A percentile compares a stretch with the other conserved stretches of the same genome.
phyloP scores from a whole-genome alignment of 2,113 vertebrate genomes.

The Megaceryle maxima region DNA sequence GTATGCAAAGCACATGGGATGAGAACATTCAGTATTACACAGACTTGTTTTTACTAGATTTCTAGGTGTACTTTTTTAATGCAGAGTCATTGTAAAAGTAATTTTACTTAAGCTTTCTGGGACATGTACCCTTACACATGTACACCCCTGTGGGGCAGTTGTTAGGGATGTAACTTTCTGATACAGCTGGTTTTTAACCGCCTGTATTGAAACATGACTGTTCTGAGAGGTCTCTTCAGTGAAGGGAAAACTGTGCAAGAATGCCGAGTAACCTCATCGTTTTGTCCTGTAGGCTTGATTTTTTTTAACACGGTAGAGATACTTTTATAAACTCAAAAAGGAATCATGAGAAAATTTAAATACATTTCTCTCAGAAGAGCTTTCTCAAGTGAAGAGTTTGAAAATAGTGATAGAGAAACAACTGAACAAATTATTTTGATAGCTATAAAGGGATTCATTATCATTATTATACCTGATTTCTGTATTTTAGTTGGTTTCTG shows the following conservation, averaged over 20 bases:
- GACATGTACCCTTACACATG: not conserved
- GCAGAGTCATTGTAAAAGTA: not conserved
- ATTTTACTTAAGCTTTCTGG: not conserved
- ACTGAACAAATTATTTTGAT: not conserved
- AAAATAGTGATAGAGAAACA: not conserved
- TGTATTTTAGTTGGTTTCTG: slow-evolving; percentile 85
- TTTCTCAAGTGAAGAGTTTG: not conserved
- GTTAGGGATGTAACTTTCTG: not conserved
- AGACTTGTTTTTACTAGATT: not conserved
- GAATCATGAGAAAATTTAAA: not conserved
- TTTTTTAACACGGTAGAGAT: not conserved
- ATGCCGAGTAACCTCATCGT: not conserved
- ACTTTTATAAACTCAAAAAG: not conserved
- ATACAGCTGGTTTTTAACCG: not conserved
- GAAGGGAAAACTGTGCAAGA: not conserved
- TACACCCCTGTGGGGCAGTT: not conserved
- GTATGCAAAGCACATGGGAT: not conserved
- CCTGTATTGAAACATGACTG: not conserved
- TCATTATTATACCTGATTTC: not conserved
- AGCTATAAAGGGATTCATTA: not conserved
- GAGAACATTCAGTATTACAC: not conserved
- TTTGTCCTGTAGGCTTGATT: not conserved
- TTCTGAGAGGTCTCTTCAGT: not conserved
- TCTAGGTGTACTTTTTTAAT: not conserved
- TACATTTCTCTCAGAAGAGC: not conserved